Base-by-base conservation (phyloP, 92 coral and sea anemone genomes). In the Epizoanthus ramosus region DNA sequence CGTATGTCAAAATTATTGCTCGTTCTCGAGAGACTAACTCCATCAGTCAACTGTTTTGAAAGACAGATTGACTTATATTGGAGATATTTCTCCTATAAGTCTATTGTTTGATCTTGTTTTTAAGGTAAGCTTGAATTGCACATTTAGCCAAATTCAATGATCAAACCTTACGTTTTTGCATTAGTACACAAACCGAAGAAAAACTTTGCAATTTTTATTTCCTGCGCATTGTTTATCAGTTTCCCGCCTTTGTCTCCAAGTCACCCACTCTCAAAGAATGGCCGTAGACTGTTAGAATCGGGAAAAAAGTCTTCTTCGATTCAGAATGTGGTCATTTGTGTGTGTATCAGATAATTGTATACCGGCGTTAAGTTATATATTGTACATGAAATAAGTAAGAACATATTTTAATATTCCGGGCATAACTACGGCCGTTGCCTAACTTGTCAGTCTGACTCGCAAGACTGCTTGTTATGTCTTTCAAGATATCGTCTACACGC, bases 1-100 rank as follows among this genome's bases (percentile, higher is more conserved):
- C 64, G 71, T 77, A 57, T 77, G 82, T 77, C 82, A 77, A 59
- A 63, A 77, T 77, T 77, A 77, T 77, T 77, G 82, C 60, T 77
- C 82, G 45, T 19, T 61, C 71, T 77, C 43, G 69, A 77, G 82
- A 61, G 82, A 77, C 71, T 77, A 41, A 43, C 21, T 41, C 82
- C 33, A 60, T 77, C 71, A 61, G 59, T 77, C 71, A 77, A 77
- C 70, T 70, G 66, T 37, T 77, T 75, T 77, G 82, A 61, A 57
- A 57, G 82, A 77, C 82, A 77, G 82, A 21, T 77, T 43, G 58
- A 77, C 57, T 77, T 37, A 56, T 61, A 35, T 54, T 74, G 37
- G 79, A 56, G 54, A 74, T 74, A 21, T 28, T 53, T 74, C 63
- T 74, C 65, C 6, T 25, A 28, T 18, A 74, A 31, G 57, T 54